Evolutionary conservation across 2,113 vertebrate species (phyloP).

Genomic region (Poeciliopsis occidentalis): DNA sequence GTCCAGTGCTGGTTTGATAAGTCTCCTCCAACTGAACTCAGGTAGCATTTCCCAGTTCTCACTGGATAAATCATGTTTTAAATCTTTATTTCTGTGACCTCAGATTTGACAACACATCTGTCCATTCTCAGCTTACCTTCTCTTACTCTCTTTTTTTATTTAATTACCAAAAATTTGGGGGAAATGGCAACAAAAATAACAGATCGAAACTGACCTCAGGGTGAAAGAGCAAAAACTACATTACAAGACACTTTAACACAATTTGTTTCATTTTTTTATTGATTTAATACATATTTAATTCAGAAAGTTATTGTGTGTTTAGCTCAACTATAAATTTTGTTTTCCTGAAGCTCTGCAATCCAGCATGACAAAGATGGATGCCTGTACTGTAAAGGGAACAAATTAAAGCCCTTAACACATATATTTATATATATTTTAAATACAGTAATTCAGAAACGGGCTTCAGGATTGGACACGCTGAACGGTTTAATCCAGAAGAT

Average conservation of each 20-base stretch:
- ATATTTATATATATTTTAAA: conserved; percentile 25
- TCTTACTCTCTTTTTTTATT: background rate
- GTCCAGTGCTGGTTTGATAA: background rate
- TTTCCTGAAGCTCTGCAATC: background rate
- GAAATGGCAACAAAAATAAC: background rate
- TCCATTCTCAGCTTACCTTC: background rate
- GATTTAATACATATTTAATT: too few species aligned
- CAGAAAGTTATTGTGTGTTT: too few species aligned
- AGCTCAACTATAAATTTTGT: background rate
- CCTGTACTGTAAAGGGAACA: background rate
- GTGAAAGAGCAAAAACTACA: background rate
- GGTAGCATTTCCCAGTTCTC: too few species aligned
- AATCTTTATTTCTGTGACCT: too few species aligned
- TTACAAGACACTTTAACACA: too few species aligned
- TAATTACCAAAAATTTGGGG: background rate
- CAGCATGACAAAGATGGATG: conserved; percentile 12
- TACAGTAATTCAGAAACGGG: conserved; percentile 40
- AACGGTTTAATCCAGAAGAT: conserved; percentile 71
- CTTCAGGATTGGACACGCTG: conserved; percentile 63
- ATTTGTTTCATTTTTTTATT: background rate
- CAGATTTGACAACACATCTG: too few species aligned
- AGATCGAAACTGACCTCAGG: background rate
- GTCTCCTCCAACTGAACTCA: background rate
- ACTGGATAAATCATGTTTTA: too few species aligned
- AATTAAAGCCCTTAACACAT: conserved; percentile 33